phyloP scores from a whole-genome alignment of 2,113 vertebrate genomes.

The Seriola aureovittata region DNA sequence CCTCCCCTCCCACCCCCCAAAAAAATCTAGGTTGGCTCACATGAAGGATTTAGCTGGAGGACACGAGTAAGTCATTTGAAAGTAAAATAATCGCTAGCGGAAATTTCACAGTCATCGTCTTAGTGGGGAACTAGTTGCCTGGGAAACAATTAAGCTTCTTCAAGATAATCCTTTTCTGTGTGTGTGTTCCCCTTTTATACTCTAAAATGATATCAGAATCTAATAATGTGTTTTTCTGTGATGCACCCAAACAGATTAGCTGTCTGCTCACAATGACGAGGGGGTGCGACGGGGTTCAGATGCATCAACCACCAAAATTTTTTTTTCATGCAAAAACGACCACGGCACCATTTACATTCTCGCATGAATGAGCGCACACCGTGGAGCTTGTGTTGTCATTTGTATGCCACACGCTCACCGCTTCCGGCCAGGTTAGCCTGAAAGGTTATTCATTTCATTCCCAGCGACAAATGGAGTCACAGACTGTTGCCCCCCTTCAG shows the following conservation, averaged over 20 bases:
- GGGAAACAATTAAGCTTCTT: slow-evolving; percentile 81
- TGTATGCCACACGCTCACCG: slow-evolving; percentile 50
- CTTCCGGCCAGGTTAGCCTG: slow-evolving; percentile 58
- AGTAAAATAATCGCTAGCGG: slow-evolving; percentile 79
- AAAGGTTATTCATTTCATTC: slow-evolving; percentile 73
- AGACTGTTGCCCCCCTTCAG: slow-evolving; percentile 52
- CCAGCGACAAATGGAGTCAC: slow-evolving; percentile 71
- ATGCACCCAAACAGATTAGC: slow-evolving; percentile 61
- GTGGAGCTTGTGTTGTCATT: slow-evolving; percentile 44
- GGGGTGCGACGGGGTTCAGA: not conserved
- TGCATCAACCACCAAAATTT: not conserved
- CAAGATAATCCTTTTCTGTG: slow-evolving; percentile 69
- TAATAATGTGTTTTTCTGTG: slow-evolving; percentile 53
- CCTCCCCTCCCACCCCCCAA: not conserved
- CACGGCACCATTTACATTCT: slow-evolving; percentile 43
- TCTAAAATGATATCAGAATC: slow-evolving; percentile 51
- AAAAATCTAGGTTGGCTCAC: slow-evolving; percentile 66
- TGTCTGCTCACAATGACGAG: slow-evolving; percentile 35
- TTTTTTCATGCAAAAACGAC: slow-evolving; percentile 44
- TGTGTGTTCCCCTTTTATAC: slow-evolving; percentile 31
- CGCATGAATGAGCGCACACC: slow-evolving; percentile 31
- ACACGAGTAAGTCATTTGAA: slow-evolving; percentile 78
- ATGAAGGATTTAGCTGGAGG: slow-evolving; percentile 74
- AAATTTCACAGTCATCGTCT: slow-evolving; percentile 78
- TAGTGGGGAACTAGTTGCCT: slow-evolving; percentile 72